Percentiles rank a stretch among this genome's conserved stretches.
phyloP scores from a whole-genome alignment of 2,113 vertebrate species.

The Lampris incognitus region DNA sequence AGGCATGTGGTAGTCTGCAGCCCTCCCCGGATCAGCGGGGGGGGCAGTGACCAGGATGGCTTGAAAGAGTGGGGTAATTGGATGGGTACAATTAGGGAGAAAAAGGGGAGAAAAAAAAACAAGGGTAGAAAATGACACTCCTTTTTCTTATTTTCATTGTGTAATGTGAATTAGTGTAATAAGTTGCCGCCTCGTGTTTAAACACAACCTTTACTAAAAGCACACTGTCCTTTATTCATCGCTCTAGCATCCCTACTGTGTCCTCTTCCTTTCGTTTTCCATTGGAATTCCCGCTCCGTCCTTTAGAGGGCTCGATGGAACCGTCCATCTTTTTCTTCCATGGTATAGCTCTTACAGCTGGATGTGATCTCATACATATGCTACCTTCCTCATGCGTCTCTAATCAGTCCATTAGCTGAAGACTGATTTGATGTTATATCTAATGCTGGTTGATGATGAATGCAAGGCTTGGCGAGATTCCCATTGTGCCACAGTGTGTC shows the following conservation, averaged over 20 bases:
- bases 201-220: conserved; percentile 4
- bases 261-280: background rate
- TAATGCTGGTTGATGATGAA: conserved; percentile 12
- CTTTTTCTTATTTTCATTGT: background rate
- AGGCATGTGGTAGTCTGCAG: too few species aligned
- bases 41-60: too few species aligned
- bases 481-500: conserved; percentile 17
- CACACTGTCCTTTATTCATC: background rate
- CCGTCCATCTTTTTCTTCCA: conserved; percentile 5
- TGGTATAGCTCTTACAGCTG: conserved; percentile 40
- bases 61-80: too few species aligned
- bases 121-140: background rate
- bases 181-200: background rate
- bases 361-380: conserved; percentile 40
- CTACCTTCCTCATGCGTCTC: conserved; percentile 24
- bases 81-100: too few species aligned
- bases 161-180: background rate
- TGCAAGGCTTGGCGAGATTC: conserved; percentile 7
- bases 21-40: too few species aligned
- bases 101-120: too few species aligned
- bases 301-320: conserved; percentile 34
- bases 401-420: conserved; percentile 15
- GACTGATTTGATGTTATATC: conserved; percentile 20
- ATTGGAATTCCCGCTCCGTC: conserved; percentile 13
- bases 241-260: background rate